Percentiles rank a stretch among this genome's conserved stretches.
These are phyloP conservation scores for Chamaetylas fuelleborni DNA, from an alignment of 2,113 vertebrate genomes.

Conservation along the genomic window DNA sequence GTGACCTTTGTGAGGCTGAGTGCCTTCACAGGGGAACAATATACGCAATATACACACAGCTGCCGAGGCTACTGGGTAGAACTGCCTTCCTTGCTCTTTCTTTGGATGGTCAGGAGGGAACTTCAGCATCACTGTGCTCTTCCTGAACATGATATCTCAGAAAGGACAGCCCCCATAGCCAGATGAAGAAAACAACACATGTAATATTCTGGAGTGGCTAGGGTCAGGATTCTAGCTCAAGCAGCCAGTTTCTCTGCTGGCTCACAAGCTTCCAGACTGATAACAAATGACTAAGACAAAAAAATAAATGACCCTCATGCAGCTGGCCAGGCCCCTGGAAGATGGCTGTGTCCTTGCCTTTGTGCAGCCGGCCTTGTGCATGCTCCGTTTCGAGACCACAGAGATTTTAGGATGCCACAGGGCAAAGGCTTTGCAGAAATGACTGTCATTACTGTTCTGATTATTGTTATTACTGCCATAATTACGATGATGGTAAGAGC, in stretches of 20 bases:
- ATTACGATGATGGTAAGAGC: not conserved
- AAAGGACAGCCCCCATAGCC: fast-evolving
- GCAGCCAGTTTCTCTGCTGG: not conserved
- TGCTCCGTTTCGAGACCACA: not conserved
- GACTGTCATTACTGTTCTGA: not conserved
- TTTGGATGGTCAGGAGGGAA: not conserved
- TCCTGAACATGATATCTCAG: not conserved
- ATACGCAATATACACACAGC: not conserved
- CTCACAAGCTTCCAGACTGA: not conserved
- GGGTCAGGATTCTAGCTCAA: not conserved
- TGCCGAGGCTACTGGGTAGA: not conserved
- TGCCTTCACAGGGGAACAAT: not conserved
- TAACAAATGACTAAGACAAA: not conserved
- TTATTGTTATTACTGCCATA: not conserved
- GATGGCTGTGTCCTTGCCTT: not conserved
- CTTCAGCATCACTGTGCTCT: not conserved
- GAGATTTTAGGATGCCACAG: not conserved
- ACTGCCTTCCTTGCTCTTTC: not conserved
- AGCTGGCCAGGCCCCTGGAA: not conserved
- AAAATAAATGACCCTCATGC: not conserved
- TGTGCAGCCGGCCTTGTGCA: not conserved
- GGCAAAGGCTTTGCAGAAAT: not conserved
- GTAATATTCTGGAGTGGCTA: not conserved
- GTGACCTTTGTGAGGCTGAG: not conserved
- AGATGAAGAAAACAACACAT: not conserved